Conservation (phyloP, 2,113 vertebrate genomes). For the Salminus brasiliensis region DNA sequence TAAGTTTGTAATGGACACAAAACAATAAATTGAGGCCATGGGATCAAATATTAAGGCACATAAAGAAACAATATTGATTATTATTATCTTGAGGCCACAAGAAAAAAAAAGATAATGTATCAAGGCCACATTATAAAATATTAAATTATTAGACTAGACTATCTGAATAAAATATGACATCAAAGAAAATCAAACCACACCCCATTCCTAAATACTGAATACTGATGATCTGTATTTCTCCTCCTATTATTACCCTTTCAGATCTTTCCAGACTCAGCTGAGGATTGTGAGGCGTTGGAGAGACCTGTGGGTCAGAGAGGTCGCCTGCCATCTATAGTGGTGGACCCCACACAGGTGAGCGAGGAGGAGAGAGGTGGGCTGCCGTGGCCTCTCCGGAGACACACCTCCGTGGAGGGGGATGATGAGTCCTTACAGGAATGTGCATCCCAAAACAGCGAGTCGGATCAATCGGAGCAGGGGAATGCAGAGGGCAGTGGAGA, state of each 20-base stretch:
- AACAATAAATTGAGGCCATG: no score
- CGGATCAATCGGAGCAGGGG: conserved; percentile 41
- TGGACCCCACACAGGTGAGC: conserved; percentile 69
- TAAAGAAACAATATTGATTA: no score
- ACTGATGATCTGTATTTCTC: no score
- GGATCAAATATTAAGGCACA: no score
- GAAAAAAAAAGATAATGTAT: no score
- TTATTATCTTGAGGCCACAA: no score
- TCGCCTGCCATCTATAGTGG: conserved; percentile 75
- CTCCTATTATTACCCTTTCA: conserved; percentile 27
- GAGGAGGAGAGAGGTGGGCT: conserved; percentile 57
- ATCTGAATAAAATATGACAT: no score
- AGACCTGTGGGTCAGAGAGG: conserved; percentile 49
- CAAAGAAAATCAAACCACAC: no score
- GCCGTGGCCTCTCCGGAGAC: conserved; percentile 52
- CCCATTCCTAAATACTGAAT: no score
- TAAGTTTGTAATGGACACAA: no score
- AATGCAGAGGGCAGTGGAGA: conserved; percentile 33
- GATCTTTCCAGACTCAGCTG: conserved; percentile 70
- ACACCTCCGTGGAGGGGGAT: conserved; percentile 23
- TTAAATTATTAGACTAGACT: no score
- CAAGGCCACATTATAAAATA: no score
- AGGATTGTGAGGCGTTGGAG: conserved; percentile 17
- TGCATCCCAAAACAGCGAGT: background rate
- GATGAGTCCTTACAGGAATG: conserved; percentile 31